Percentiles rank a stretch among this genome's conserved stretches.
These are phyloP conservation scores for Hyperoplus lanceolatus DNA, from an alignment of 2,797 vertebrate species.

Conservation along the genomic window DNA sequence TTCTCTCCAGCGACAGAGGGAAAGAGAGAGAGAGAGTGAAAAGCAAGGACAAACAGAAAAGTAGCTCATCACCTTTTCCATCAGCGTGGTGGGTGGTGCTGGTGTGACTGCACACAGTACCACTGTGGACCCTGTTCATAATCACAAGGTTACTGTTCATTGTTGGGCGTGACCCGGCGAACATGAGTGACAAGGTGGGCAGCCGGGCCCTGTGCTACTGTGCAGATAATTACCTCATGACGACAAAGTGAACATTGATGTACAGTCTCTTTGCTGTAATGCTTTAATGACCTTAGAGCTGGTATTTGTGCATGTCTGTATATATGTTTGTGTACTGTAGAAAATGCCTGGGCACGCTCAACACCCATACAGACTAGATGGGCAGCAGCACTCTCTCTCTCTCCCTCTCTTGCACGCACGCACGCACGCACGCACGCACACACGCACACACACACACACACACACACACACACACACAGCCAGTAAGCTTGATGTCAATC, in stretches of 20 bases:
- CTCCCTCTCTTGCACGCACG: constrained; percentile 32
- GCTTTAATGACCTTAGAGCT: constrained; percentile 81
- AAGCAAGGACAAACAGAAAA: constrained; percentile 69
- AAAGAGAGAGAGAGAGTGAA: constrained; percentile 31
- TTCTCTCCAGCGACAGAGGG: constrained; percentile 58
- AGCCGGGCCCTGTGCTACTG: constrained; percentile 61
- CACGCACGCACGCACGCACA: neutral
- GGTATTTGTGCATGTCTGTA: constrained; percentile 57
- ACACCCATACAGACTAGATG: constrained; percentile 33
- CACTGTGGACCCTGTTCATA: constrained; percentile 71
- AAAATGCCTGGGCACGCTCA: constrained; percentile 52
- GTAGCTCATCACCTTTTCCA: constrained; percentile 75
- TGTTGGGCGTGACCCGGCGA: constrained; percentile 75
- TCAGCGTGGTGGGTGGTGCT: constrained; percentile 61
- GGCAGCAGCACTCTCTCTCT: constrained; percentile 6
- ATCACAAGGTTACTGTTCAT: constrained; percentile 81
- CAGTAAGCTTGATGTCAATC: constrained; percentile 87
- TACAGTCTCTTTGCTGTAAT: constrained; percentile 63
- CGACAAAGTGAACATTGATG: constrained; percentile 85
- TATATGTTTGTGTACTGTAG: constrained; percentile 49
- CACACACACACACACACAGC: constrained; percentile 54
- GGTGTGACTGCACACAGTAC: constrained; percentile 61
- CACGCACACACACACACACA: constrained; percentile 26
- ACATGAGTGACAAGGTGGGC: constrained; percentile 82
- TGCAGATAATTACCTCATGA: constrained; percentile 82